Evolutionary conservation across 2,888 invertebrate genomes (phyloP).

Genomic region (Cyclophora punctaria): DNA sequence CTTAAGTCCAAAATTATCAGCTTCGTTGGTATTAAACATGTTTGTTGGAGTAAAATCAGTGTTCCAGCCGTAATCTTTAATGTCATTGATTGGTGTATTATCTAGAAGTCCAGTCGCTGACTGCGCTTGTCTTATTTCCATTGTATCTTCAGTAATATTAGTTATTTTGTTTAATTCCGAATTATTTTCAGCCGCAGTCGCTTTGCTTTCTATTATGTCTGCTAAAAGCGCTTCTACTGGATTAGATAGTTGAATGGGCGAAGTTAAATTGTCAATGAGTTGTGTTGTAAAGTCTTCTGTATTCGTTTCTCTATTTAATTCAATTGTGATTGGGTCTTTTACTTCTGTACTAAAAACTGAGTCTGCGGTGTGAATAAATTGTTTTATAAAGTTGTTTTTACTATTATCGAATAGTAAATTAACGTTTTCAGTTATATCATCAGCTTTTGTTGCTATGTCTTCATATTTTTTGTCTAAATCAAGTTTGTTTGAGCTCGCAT

Average conservation of each 20-base stretch:
- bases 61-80: constrained; percentile 42
- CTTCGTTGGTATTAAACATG: no score
- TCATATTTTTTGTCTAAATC: constrained; percentile 8
- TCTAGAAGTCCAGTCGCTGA: constrained; percentile 45
- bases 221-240: constrained; percentile 47
- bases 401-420: background rate
- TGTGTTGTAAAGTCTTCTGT: constrained; percentile 49
- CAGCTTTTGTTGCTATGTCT: background rate
- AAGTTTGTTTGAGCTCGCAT: constrained; percentile 11
- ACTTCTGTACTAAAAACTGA: constrained; percentile 45
- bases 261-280: constrained; percentile 59
- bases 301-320: constrained; percentile 7
- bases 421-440: background rate
- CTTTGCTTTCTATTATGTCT: constrained; percentile 15
- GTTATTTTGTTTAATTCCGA: constrained; percentile 39
- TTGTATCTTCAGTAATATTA: constrained; percentile 52
- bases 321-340: constrained; percentile 25
- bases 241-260: constrained; percentile 56
- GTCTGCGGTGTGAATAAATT: background rate
- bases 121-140: constrained; percentile 49
- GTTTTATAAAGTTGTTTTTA: constrained; percentile 7
- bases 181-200: constrained; percentile 16
- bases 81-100: constrained; percentile 17
- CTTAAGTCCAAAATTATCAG: background rate
- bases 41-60: constrained; percentile 14